A percentile compares a stretch with the other conserved stretches of the same genome.
Evolutionary conservation across 2,113 vertebrate genomes (phyloP).

Genomic region (Anhinga rufa): DNA sequence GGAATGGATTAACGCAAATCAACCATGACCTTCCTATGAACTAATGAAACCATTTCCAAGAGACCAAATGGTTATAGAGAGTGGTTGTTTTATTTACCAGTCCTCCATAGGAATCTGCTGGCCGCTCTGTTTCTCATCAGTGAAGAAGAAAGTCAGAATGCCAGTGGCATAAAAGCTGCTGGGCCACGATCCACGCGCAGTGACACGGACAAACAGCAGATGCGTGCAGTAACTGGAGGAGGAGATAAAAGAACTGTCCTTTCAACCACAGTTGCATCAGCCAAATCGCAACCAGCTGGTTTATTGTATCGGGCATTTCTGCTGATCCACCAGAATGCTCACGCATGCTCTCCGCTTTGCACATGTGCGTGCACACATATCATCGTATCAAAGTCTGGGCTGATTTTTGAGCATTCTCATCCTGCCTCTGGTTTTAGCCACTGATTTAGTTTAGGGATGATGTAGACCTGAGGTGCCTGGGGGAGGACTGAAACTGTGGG

Average conservation of each 20-base stretch:
- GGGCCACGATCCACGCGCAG: not conserved
- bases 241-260: constrained; percentile 17
- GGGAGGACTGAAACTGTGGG: constrained; percentile 18
- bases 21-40: not conserved
- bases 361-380: rapidly evolving
- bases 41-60: constrained; percentile 30
- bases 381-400: not conserved
- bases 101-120: not conserved
- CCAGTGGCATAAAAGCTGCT: not conserved
- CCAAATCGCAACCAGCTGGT: constrained; percentile 32
- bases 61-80: not conserved
- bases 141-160: constrained; percentile 14
- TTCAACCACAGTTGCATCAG: not conserved
- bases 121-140: constrained; percentile 1
- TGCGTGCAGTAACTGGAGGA: not conserved
- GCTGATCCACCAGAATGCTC: not conserved
- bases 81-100: constrained; percentile 4
- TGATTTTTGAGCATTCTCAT: not conserved
- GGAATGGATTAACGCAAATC: constrained; percentile 1
- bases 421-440: not conserved
- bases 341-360: not conserved
- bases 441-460: not conserved
- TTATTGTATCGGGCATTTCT: not conserved
- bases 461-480: not conserved
- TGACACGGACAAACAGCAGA: constrained; percentile 21